These are phyloP conservation scores for Prorops nasuta DNA, from an alignment of 1,140 invertebrate species.

Conservation along the genomic window DNA sequence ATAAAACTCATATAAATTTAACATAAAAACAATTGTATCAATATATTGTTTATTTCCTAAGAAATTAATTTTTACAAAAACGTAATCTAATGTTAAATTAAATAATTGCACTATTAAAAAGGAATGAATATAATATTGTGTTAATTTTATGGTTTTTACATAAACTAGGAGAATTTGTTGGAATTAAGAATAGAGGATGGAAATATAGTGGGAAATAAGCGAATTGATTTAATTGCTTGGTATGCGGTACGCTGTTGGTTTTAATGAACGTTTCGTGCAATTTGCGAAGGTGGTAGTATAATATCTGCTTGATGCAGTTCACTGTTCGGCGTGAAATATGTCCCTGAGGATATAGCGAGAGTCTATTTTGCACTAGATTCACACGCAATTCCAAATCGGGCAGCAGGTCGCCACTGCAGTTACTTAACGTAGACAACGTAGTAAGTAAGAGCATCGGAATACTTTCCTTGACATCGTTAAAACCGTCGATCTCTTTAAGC, in stretches of 20 bases:
- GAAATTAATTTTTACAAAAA: too few relatives aligned
- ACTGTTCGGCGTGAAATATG: slow-evolving; percentile 1
- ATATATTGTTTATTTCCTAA: too few relatives aligned
- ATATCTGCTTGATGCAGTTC: slow-evolving; percentile 16
- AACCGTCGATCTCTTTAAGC: slow-evolving; percentile 11
- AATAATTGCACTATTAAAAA: too few relatives aligned
- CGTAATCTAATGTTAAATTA: too few relatives aligned
- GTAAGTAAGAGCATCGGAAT: slow-evolving; percentile 13
- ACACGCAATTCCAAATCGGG: slow-evolving; percentile 15
- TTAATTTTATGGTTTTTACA: too few relatives aligned
- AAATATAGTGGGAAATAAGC: background rate
- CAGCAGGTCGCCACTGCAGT: background rate
- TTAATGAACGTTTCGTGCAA: background rate
- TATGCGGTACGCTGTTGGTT: background rate
- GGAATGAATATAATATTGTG: too few relatives aligned
- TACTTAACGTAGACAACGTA: slow-evolving; percentile 3
- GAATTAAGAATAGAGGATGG: background rate
- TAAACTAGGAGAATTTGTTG: too few relatives aligned
- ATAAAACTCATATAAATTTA: too few relatives aligned
- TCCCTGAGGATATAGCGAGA: background rate
- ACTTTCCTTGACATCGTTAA: slow-evolving; percentile 30
- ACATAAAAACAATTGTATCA: too few relatives aligned
- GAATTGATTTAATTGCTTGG: background rate
- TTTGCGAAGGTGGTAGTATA: background rate
- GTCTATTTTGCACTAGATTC: background rate